These are phyloP conservation scores for Varecia variegata DNA, from an alignment of 2,797 vertebrate species.

Conservation along the genomic window DNA sequence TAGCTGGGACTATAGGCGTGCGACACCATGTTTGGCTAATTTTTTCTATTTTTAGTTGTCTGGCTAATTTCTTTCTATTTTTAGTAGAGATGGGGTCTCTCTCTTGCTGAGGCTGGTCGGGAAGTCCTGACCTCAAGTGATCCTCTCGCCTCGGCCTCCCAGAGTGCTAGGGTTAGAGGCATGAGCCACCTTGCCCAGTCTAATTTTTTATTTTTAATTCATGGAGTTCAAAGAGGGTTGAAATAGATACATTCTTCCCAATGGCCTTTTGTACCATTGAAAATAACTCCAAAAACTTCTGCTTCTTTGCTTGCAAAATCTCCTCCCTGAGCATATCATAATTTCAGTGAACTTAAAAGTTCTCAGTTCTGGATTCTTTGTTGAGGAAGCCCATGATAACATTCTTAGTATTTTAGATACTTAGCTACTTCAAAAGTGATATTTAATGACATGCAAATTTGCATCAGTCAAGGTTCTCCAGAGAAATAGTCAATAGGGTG, in stretches of 20 bases:
- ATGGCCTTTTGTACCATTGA: not conserved
- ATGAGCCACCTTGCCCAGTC: too few relatives aligned
- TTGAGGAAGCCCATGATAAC: not conserved
- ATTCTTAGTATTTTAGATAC: not conserved
- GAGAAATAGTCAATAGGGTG: not conserved
- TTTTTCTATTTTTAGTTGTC: too few relatives aligned
- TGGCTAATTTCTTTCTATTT: too few relatives aligned
- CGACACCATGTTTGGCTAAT: too few relatives aligned
- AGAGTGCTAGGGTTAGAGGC: too few relatives aligned
- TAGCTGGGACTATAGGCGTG: too few relatives aligned
- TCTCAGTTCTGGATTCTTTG: not conserved
- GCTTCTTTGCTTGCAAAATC: constrained; percentile 34
- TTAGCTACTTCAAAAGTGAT: not conserved
- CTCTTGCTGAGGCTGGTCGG: too few relatives aligned
- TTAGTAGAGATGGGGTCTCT: too few relatives aligned
- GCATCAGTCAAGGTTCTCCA: not conserved
- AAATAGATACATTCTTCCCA: not conserved
- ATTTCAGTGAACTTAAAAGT: not conserved
- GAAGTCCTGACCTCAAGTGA: too few relatives aligned
- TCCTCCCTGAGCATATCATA: not conserved
- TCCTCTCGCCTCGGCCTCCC: too few relatives aligned
- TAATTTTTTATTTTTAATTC: not conserved
- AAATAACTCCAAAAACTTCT: not conserved
- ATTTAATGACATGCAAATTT: not conserved
- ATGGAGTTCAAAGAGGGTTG: not conserved